These are phyloP conservation scores for Drosophila kanapiae DNA, from an alignment of 1,140 invertebrate species.

Conservation along the genomic window DNA sequence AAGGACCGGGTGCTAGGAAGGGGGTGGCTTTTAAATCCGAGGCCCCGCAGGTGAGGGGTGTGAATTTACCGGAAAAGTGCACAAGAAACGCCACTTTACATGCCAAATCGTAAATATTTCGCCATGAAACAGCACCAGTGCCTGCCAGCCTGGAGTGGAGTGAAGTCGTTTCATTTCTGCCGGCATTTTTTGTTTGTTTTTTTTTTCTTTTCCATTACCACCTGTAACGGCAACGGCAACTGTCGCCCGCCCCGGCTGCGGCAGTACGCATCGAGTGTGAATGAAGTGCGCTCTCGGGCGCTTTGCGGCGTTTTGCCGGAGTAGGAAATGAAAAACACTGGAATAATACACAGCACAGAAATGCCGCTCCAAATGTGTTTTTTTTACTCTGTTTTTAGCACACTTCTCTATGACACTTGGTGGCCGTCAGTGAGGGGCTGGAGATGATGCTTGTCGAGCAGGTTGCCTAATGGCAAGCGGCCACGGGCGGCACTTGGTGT, in stretches of 20 bases:
- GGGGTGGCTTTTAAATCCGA: constrained; percentile 65
- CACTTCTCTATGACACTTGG: constrained; percentile 75
- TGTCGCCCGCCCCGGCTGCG: constrained; percentile 43
- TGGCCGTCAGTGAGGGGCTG: constrained; percentile 55
- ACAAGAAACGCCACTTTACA: constrained; percentile 81
- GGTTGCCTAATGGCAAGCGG: constrained; percentile 46
- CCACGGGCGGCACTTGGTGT: background rate
- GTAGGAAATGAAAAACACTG: constrained; percentile 63
- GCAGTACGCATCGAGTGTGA: constrained; percentile 78
- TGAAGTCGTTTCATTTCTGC: constrained; percentile 39
- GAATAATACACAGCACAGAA: constrained; percentile 50
- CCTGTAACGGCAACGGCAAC: constrained; percentile 33
- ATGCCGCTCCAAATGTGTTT: constrained; percentile 70
- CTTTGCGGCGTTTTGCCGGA: constrained; percentile 74
- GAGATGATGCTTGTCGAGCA: constrained; percentile 37
- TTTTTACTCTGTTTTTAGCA: constrained; percentile 53
- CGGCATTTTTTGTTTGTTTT: constrained; percentile 22
- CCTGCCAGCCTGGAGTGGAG: constrained; percentile 33
- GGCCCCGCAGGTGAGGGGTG: constrained; percentile 23
- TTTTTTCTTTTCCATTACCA: constrained; percentile 4
- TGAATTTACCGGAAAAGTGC: constrained; percentile 73
- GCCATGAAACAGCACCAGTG: constrained; percentile 66
- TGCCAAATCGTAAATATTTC: constrained; percentile 83
- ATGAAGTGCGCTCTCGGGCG: constrained; percentile 78
- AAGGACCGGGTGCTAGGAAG: constrained; percentile 6